Evolutionary conservation across 2,113 vertebrate species (phyloP).

Genomic region (Boulengeromyrus knoepffleri): DNA sequence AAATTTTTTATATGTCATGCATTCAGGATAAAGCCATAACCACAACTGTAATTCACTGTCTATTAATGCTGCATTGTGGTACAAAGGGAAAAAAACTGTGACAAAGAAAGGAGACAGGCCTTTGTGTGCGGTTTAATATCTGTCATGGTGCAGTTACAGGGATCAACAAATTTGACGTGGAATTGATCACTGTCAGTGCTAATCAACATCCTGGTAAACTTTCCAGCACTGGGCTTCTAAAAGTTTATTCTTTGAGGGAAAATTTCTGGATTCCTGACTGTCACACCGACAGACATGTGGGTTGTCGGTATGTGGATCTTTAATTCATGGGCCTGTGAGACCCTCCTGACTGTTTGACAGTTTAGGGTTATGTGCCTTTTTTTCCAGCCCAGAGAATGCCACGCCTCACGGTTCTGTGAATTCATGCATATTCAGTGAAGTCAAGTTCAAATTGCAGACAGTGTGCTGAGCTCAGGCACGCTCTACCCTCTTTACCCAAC

Average conservation of each 20-base stretch:
- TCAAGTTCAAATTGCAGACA: neutral
- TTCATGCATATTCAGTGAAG: neutral
- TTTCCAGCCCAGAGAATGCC: neutral
- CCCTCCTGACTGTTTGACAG: neutral
- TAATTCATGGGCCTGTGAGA: neutral
- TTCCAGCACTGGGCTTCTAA: neutral
- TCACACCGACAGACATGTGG: neutral
- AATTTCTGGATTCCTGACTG: neutral
- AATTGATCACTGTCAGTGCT: neutral
- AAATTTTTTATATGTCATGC: neutral
- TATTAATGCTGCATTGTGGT: neutral
- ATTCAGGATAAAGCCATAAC: neutral
- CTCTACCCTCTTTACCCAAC: neutral
- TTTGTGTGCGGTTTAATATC: neutral
- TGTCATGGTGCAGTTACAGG: neutral
- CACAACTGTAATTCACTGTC: neutral
- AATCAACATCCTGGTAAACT: neutral
- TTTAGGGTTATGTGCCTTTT: neutral
- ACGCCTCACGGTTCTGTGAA: neutral
- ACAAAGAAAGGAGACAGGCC: neutral
- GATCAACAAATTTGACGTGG: neutral
- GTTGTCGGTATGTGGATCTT: neutral
- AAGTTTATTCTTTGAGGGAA: neutral
- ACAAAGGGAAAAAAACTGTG: neutral
- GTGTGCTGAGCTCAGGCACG: neutral